A percentile compares a stretch with the other conserved stretches of the same genome.
Conservation (phyloP, 2,113 vertebrate genomes). For the Halcyon malimbica region DNA sequence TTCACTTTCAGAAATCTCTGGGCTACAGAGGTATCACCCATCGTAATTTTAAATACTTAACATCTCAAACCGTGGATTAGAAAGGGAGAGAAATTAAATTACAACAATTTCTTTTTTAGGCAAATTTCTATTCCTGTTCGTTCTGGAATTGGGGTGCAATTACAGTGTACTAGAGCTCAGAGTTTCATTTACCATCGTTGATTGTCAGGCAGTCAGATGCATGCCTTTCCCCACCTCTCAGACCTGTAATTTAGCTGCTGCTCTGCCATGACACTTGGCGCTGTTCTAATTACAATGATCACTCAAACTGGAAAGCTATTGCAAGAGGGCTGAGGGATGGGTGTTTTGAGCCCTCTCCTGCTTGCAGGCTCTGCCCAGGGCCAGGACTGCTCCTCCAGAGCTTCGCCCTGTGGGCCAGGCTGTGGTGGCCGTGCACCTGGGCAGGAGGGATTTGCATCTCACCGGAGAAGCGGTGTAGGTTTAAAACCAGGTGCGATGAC, state of each 20-base stretch:
- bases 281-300: slow-evolving; percentile 67
- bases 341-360: not conserved
- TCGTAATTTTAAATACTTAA: not conserved
- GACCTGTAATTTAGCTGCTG: slow-evolving; percentile 70
- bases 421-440: fast-evolving
- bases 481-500: not conserved
- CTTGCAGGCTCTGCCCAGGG: not conserved
- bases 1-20: not conserved
- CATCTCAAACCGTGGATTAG: not conserved
- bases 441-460: not conserved
- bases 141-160: slow-evolving; percentile 1
- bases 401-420: fast-evolving
- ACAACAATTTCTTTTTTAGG: not conserved
- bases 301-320: slow-evolving; percentile 49
- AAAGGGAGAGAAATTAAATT: slow-evolving; percentile 27
- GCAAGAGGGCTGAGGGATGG: not conserved
- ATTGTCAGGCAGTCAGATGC: slow-evolving; percentile 59
- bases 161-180: not conserved
- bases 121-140: not conserved
- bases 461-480: fast-evolving
- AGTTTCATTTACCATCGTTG: slow-evolving; percentile 28
- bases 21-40: not conserved
- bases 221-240: slow-evolving; percentile 18
- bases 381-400: not conserved
- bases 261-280: slow-evolving; percentile 50